phyloP scores from a whole-genome alignment of 2,888 invertebrate species.

The Phortica okadai region DNA sequence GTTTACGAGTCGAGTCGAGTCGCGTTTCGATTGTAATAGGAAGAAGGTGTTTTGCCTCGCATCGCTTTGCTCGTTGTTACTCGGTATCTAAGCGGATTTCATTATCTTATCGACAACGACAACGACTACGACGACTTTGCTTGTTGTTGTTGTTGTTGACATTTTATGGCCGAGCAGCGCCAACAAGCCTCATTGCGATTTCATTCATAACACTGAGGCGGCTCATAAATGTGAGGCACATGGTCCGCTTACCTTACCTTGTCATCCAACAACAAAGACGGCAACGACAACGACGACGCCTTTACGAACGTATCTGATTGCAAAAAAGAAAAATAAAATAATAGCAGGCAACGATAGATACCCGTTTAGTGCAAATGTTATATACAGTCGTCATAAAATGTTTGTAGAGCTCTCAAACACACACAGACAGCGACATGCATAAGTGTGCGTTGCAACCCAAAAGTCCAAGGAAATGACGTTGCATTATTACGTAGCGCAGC shows the following conservation, averaged over 20 bases:
- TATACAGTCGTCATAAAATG: neutral
- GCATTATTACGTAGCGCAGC: neutral
- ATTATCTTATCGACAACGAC: slow-evolving; percentile 60
- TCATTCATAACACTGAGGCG: slow-evolving; percentile 23
- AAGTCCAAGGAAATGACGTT: slow-evolving; percentile 11
- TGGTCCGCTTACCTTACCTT: neutral
- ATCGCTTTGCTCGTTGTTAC: neutral
- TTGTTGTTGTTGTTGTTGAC: slow-evolving; percentile 6
- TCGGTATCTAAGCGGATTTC: slow-evolving; percentile 68
- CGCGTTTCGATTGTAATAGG: slow-evolving; percentile 2
- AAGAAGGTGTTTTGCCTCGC: slow-evolving; percentile 1
- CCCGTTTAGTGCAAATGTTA: neutral
- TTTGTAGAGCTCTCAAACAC: neutral
- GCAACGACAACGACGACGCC: slow-evolving; percentile 20
- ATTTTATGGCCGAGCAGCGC: too few species aligned
- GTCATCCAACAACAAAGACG: slow-evolving; percentile 49
- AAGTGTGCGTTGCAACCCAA: neutral
- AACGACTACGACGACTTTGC: slow-evolving; percentile 3
- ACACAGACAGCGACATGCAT: neutral
- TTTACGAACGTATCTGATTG: slow-evolving; percentile 24
- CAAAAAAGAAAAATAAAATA: slow-evolving; percentile 47
- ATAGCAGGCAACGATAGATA: slow-evolving; percentile 65
- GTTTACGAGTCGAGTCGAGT: too few species aligned
- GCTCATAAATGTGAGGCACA: neutral
- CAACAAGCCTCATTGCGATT: slow-evolving; percentile 9